Percentiles rank a stretch among this genome's conserved stretches.
phyloP scores from a whole-genome alignment of 2,888 invertebrate species.

The Punctoribates punctum region DNA sequence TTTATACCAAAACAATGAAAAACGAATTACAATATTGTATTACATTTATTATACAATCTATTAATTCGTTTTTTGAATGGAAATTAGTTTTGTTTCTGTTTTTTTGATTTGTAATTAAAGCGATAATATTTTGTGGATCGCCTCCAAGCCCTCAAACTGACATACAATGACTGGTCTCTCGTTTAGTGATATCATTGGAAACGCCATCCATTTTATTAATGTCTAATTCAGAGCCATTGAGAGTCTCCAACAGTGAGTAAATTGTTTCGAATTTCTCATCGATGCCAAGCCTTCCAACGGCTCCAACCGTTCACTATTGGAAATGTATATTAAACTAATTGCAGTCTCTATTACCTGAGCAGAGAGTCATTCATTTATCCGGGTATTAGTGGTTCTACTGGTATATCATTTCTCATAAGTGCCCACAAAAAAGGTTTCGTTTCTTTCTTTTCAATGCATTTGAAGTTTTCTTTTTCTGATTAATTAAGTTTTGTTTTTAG shows the following conservation, averaged over 20 bases:
- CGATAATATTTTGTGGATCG: no score
- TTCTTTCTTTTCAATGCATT: not conserved
- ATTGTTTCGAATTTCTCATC: conserved; percentile 31
- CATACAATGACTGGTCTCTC: not conserved
- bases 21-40: no score
- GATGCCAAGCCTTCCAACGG: conserved; percentile 32
- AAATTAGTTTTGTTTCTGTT: no score
- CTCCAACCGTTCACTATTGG: conserved; percentile 10
- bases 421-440: not conserved
- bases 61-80: no score
- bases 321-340: conserved; percentile 15
- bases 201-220: conserved; percentile 26
- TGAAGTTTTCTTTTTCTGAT: not conserved
- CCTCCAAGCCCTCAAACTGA: not conserved
- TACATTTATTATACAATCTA: no score
- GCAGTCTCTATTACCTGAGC: not conserved
- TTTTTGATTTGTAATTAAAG: no score
- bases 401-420: conserved; percentile 32
- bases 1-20: no score
- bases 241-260: conserved; percentile 32
- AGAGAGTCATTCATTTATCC: conserved; percentile 35
- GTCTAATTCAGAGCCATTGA: conserved; percentile 3
- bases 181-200: not conserved
- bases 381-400: conserved; percentile 9
- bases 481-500: not conserved